These are phyloP conservation scores for Sminthopsis crassicaudata DNA, from an alignment of 2,113 vertebrate genomes.

Conservation along the genomic window DNA sequence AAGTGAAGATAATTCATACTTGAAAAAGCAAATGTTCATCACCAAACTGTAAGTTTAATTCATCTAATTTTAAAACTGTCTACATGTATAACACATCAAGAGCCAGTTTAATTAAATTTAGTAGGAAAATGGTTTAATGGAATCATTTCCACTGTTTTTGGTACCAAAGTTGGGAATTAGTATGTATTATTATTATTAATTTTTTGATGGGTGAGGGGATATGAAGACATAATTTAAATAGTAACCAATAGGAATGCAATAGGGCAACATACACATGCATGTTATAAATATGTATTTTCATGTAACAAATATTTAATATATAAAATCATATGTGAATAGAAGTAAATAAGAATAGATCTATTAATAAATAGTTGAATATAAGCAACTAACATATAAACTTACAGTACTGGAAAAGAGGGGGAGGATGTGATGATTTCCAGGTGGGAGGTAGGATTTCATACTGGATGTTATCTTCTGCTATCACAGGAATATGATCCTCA, in stretches of 20 bases:
- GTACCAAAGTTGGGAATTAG: constrained; percentile 2
- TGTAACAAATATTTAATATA: constrained; percentile 27
- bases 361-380: not conserved
- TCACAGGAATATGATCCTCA: constrained; percentile 23
- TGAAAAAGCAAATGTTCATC: constrained; percentile 50
- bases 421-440: constrained; percentile 67
- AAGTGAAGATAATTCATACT: not conserved
- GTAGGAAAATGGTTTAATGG: constrained; percentile 45
- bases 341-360: not conserved
- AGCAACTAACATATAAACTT: constrained; percentile 61
- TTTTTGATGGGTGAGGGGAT: not conserved
- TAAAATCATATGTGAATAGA: constrained; percentile 10
- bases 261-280: not conserved
- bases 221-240: not conserved
- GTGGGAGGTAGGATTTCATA: constrained; percentile 52
- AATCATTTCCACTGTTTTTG: constrained; percentile 24
- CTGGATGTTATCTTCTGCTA: constrained; percentile 57
- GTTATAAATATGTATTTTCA: not conserved
- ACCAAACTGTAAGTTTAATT: constrained; percentile 13
- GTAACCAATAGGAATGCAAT: not conserved
- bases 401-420: constrained; percentile 63
- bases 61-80: constrained; percentile 45
- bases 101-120: constrained; percentile 16
- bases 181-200: not conserved
- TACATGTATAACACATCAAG: not conserved